phyloP scores from a whole-genome alignment of 1,140 invertebrate species.

The Archivesica marissinica region DNA sequence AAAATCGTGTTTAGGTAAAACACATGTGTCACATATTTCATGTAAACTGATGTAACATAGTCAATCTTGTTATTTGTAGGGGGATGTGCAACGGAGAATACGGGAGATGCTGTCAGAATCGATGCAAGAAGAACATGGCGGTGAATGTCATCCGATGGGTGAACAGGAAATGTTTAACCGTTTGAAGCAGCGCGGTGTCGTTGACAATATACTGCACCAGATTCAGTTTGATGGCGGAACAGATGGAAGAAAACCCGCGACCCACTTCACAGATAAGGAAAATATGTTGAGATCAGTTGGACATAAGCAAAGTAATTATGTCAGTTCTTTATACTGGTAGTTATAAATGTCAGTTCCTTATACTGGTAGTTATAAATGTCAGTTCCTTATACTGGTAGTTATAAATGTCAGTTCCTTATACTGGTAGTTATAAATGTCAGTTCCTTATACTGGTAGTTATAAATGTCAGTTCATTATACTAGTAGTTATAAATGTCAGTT shows the following conservation, averaged over 20 bases:
- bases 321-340: not conserved
- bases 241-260: slow-evolving; percentile 66
- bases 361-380: too few species aligned
- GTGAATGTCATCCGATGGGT: slow-evolving; percentile 65
- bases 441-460: too few species aligned
- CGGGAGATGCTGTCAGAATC: slow-evolving; percentile 76
- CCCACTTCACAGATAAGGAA: slow-evolving; percentile 76
- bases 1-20: too few species aligned
- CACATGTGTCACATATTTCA: too few species aligned
- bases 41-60: too few species aligned
- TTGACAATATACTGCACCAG: slow-evolving; percentile 80
- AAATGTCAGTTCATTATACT: too few species aligned
- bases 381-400: too few species aligned
- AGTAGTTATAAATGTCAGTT: too few species aligned
- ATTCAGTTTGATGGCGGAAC: slow-evolving; percentile 74
- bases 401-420: too few species aligned
- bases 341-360: too few species aligned
- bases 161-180: slow-evolving; percentile 78
- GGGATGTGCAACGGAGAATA: slow-evolving; percentile 79
- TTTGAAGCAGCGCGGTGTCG: slow-evolving; percentile 77
- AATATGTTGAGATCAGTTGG: slow-evolving; percentile 67
- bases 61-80: slow-evolving; percentile 71
- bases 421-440: too few species aligned
- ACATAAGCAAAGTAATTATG: slow-evolving; percentile 72
- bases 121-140: slow-evolving; percentile 69